Percentiles rank a stretch among this genome's conserved stretches.
phyloP scores from a whole-genome alignment of 37 sponge, comb jelly and placozoan species.

The Dysidea cf. avara region DNA sequence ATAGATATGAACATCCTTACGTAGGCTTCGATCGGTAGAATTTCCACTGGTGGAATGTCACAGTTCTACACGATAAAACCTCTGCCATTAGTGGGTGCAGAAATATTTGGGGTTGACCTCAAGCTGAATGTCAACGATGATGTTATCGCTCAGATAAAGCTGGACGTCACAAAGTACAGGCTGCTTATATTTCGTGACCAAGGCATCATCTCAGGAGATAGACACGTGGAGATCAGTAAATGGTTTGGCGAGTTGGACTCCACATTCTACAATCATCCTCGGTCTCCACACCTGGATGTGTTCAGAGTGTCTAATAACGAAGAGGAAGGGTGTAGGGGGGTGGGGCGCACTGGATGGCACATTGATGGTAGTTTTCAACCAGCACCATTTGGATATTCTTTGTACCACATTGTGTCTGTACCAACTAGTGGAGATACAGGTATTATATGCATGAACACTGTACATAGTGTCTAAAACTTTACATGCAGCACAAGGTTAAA shows the following conservation, averaged over 20 bases:
- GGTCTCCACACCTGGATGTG: slow-evolving; percentile 18
- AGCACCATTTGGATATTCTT: slow-evolving; percentile 5
- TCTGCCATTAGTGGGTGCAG: slow-evolving; percentile 18
- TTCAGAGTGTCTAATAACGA: slow-evolving; percentile 23
- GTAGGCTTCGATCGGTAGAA: no score
- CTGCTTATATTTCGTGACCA: slow-evolving; percentile 20
- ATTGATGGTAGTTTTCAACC: slow-evolving; percentile 29
- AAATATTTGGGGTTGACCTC: slow-evolving; percentile 23
- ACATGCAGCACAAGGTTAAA: no score
- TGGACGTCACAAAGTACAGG: slow-evolving; percentile 12
- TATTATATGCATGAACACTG: background rate
- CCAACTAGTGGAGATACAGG: slow-evolving; percentile 18
- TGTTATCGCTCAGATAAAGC: slow-evolving; percentile 6
- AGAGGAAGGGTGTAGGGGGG: slow-evolving; percentile 18
- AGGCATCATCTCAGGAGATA: slow-evolving; percentile 3
- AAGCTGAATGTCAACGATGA: background rate
- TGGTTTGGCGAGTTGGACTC: slow-evolving; percentile 39
- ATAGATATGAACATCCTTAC: no score
- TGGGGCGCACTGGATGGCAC: slow-evolving; percentile 33
- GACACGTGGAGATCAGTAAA: slow-evolving; percentile 34
- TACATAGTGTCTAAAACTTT: no score
- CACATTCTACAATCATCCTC: slow-evolving; percentile 20
- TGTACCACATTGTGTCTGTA: slow-evolving; percentile 20
- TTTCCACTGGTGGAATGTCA: no score
- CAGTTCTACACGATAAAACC: background rate